A percentile compares a stretch with the other conserved stretches of the same genome.
Evolutionary conservation across 2,888 invertebrate genomes (phyloP).

Genomic region (Julus scanicus): DNA sequence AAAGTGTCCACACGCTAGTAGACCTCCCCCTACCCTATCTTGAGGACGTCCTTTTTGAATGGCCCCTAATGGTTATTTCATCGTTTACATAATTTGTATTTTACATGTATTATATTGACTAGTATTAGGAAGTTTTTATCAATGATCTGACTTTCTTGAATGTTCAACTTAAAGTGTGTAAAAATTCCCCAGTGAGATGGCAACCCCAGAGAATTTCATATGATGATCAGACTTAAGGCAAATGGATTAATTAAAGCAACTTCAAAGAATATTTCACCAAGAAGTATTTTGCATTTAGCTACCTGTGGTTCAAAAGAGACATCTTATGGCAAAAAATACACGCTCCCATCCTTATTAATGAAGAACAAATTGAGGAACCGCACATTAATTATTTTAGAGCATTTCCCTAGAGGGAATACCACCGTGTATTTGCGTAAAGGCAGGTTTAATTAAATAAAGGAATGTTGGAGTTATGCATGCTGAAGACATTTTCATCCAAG

Average conservation of each 20-base stretch:
- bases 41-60: too few species aligned
- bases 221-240: background rate
- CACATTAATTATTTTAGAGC: background rate
- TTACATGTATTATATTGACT: too few species aligned
- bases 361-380: slow-evolving; percentile 4
- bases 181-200: background rate
- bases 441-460: slow-evolving; percentile 17
- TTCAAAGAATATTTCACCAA: background rate
- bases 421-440: background rate
- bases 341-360: background rate
- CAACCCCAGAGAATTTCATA: background rate
- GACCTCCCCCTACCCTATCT: too few species aligned
- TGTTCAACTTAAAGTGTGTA: background rate
- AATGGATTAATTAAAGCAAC: background rate
- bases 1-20: too few species aligned
- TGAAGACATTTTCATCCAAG: background rate
- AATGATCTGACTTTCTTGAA: background rate
- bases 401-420: background rate
- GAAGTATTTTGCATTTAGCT: background rate
- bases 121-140: too few species aligned
- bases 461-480: background rate
- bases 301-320: background rate
- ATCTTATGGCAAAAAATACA: background rate
- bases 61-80: too few species aligned
- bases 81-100: too few species aligned